These are phyloP conservation scores for Karalla daura DNA, from an alignment of 2,797 vertebrate species.

Conservation along the genomic window DNA sequence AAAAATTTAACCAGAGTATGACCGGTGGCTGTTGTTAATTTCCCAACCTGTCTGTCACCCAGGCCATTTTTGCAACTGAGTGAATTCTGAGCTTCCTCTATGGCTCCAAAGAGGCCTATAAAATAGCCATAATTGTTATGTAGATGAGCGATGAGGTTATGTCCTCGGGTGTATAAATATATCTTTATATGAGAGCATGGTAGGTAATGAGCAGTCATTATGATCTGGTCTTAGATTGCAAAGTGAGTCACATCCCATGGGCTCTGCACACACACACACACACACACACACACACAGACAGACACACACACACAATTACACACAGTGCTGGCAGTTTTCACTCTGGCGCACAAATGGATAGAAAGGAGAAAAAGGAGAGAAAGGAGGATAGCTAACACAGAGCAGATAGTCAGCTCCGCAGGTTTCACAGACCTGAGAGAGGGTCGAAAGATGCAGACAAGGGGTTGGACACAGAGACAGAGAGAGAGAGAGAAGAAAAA, in stretches of 20 bases:
- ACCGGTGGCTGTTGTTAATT: constrained; percentile 58
- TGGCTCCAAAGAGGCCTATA: constrained; percentile 68
- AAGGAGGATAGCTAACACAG: constrained; percentile 62
- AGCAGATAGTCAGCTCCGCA: constrained; percentile 71
- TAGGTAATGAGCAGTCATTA: constrained; percentile 79
- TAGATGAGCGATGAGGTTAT: constrained; percentile 76
- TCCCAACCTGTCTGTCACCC: constrained; percentile 67
- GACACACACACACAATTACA: constrained; percentile 1
- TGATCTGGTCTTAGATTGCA: constrained; percentile 68
- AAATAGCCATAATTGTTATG: constrained; percentile 77
- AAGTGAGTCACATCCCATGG: constrained; percentile 66
- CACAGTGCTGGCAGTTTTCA: constrained; percentile 46
- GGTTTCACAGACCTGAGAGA: constrained; percentile 59
- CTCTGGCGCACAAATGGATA: constrained; percentile 41
- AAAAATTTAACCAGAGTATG: constrained; percentile 45
- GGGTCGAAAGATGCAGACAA: constrained; percentile 37
- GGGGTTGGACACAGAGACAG: constrained; percentile 11
- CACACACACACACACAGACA: constrained; percentile 3
- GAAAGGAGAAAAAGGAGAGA: constrained; percentile 45
- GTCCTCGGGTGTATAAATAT: constrained; percentile 75
- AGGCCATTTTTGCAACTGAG: constrained; percentile 60
- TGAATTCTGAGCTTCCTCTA: constrained; percentile 64
- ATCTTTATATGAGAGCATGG: constrained; percentile 77
- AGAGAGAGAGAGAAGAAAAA: constrained; percentile 30
- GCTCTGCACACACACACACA: constrained; percentile 35